Percentiles rank a stretch among this genome's conserved stretches.
Evolutionary conservation across 2,888 invertebrate genomes (phyloP).

Genomic region (Polydrusus cervinus): DNA sequence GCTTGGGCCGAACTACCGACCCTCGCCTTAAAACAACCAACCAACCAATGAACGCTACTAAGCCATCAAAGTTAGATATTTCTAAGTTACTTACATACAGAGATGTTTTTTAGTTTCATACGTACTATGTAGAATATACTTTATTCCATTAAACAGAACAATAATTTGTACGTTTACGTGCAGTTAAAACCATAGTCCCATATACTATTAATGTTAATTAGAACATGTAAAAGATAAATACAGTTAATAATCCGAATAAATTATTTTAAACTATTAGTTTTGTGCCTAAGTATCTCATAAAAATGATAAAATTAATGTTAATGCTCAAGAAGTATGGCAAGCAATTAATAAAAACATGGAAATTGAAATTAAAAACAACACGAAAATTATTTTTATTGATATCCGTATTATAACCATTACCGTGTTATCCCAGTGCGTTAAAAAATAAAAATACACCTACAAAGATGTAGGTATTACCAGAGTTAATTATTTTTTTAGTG

Average conservation of each 20-base stretch:
- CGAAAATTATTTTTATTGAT: conserved; percentile 4
- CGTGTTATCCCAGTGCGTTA: conserved; percentile 1
- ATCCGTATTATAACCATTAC: background rate
- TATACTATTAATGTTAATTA: background rate
- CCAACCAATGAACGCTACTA: too few relatives aligned
- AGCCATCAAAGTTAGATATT: too few relatives aligned
- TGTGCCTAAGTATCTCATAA: conserved; percentile 1
- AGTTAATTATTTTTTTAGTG: background rate
- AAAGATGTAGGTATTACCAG: background rate
- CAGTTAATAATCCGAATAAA: conserved; percentile 1
- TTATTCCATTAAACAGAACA: too few relatives aligned
- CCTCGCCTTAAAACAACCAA: too few relatives aligned
- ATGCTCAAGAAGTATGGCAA: conserved; percentile 8
- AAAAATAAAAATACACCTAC: conserved; percentile 15
- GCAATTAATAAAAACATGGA: conserved; percentile 16
- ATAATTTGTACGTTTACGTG: too few relatives aligned
- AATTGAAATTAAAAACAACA: conserved; percentile 8
- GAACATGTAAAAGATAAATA: conserved; percentile 8
- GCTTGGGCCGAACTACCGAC: too few relatives aligned
- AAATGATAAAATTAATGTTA: conserved; percentile 22
- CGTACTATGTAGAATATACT: too few relatives aligned
- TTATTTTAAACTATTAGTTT: conserved; percentile 7
- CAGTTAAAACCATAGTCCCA: background rate
- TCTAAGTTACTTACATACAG: too few relatives aligned
- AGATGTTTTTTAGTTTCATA: too few relatives aligned